A percentile compares a stretch with the other conserved stretches of the same genome.
These are phyloP conservation scores for Bombus balteatus DNA, from an alignment of 1,140 invertebrate species.

Conservation along the genomic window DNA sequence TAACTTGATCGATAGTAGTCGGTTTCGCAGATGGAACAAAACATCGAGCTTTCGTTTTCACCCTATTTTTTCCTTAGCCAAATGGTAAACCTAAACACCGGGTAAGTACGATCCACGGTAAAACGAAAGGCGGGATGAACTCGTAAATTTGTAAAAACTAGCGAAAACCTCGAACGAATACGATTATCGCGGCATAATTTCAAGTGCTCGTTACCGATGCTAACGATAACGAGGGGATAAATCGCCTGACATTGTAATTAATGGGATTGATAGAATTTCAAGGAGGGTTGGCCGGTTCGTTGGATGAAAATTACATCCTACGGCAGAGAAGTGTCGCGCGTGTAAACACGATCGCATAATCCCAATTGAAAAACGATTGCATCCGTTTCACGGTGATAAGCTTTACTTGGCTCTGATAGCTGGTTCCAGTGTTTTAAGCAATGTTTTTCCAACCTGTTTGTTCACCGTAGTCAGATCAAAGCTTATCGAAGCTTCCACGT, in stretches of 20 bases:
- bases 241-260: constrained; percentile 35
- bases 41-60: not conserved
- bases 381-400: not conserved
- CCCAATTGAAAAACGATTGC: not conserved
- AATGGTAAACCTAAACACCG: not conserved
- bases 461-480: constrained; percentile 6
- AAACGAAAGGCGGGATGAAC: not conserved
- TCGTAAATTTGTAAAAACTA: not conserved
- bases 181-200: constrained; percentile 55
- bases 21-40: constrained; percentile 11
- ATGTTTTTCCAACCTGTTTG: not conserved
- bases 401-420: not conserved
- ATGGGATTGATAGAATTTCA: constrained; percentile 19
- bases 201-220: constrained; percentile 46
- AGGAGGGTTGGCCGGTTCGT: not conserved
- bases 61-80: not conserved
- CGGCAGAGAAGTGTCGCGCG: not conserved
- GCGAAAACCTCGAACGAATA: constrained; percentile 24
- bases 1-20: constrained; percentile 35
- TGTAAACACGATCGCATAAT: not conserved
- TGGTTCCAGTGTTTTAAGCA: not conserved
- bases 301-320: not conserved
- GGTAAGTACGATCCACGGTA: not conserved
- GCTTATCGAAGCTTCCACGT: not conserved
- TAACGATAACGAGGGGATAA: constrained; percentile 51